Evolutionary conservation across 2,113 vertebrate species (phyloP).

Genomic region (Benitochromis conjunctus): DNA sequence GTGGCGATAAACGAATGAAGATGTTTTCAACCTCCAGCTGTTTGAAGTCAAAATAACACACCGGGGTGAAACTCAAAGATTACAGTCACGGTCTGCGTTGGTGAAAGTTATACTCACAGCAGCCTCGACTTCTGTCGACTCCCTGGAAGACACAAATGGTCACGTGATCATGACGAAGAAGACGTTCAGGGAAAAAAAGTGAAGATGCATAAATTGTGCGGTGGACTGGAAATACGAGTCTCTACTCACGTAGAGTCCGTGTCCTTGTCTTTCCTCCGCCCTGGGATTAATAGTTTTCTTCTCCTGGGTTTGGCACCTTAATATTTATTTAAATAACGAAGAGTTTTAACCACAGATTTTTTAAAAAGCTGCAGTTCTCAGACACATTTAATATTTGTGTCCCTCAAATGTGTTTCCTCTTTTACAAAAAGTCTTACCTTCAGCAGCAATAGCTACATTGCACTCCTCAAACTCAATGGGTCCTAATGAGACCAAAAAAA

Average conservation of each 20-base stretch:
- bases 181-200: not conserved
- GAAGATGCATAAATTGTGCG: not conserved
- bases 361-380: not conserved
- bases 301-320: conserved; percentile 89
- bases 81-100: not conserved
- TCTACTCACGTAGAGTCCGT: conserved; percentile 90
- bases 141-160: conserved; percentile 44
- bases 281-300: conserved; percentile 92
- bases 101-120: conserved; percentile 81
- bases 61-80: not conserved
- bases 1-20: not conserved
- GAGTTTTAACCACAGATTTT: not conserved
- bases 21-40: conserved; percentile 10
- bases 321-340: not conserved
- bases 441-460: conserved; percentile 84
- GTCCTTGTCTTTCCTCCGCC: conserved; percentile 94
- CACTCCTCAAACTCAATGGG: conserved; percentile 98
- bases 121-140: conserved; percentile 89
- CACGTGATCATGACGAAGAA: not conserved
- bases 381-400: not conserved
- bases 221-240: not conserved
- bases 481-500: conserved; percentile 69
- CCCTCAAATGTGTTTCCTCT: not conserved
- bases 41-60: not conserved
- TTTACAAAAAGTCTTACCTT: conserved; percentile 75